Evolutionary conservation across 2,888 invertebrate species (phyloP).

Genomic region (Platypus cylindrus): DNA sequence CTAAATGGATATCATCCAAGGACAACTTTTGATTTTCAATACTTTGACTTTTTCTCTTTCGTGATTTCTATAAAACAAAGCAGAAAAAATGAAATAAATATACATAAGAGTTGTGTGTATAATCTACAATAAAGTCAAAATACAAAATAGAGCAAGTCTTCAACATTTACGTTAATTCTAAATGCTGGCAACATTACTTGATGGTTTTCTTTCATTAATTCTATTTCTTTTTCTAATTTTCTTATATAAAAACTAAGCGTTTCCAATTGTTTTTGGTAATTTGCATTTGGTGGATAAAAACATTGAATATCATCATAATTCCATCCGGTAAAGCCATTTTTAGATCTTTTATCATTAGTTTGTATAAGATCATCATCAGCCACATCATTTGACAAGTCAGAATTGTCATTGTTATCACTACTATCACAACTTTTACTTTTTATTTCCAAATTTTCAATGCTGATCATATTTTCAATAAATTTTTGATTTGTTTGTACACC

Average conservation of each 20-base stretch:
- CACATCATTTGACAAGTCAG: background rate
- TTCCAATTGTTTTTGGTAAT: constrained; percentile 13
- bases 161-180: no score
- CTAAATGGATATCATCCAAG: constrained; percentile 2
- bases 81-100: no score
- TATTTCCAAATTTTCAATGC: no score
- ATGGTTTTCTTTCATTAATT: no score
- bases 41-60: constrained; percentile 7
- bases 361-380: background rate
- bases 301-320: constrained; percentile 7
- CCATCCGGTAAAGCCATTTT: no score
- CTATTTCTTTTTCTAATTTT: constrained; percentile 16
- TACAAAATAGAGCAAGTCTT: no score
- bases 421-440: no score
- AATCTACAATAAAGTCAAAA: no score
- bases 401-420: background rate
- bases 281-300: constrained; percentile 12
- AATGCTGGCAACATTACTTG: no score
- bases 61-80: constrained; percentile 6
- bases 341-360: background rate
- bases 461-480: no score
- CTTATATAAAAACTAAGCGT: constrained; percentile 14
- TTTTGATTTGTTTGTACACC: no score
- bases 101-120: no score
- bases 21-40: constrained; percentile 8